phyloP scores from a whole-genome alignment of 2,797 vertebrate genomes.

The Aldrovandia affinis region DNA sequence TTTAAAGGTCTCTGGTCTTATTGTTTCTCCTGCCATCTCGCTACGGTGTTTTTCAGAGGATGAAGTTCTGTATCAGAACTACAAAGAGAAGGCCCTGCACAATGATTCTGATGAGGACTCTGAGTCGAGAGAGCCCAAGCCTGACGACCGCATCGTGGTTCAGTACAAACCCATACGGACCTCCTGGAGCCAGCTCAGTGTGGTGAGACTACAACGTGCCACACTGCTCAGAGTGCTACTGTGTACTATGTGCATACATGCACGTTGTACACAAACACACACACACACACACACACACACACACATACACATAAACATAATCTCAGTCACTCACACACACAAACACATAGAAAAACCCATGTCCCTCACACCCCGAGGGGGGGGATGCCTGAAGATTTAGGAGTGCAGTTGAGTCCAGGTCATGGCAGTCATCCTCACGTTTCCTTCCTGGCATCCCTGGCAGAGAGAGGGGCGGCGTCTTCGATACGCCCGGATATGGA shows the following conservation, averaged over 20 bases:
- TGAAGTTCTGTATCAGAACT: conserved; percentile 94
- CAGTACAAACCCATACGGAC: conserved; percentile 85
- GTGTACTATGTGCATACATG: not conserved
- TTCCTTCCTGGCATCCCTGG: conserved; percentile 46
- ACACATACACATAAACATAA: conserved; percentile 7
- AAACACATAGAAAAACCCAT: not conserved
- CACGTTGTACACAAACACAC: conserved; percentile 36
- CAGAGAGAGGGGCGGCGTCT: conserved; percentile 22
- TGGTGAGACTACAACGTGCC: conserved; percentile 72
- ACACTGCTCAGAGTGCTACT: too few species aligned
- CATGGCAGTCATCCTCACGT: conserved; percentile 46
- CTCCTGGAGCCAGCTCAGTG: conserved; percentile 92
- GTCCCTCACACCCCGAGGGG: conserved; percentile 14
- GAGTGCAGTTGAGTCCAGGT: conserved; percentile 66
- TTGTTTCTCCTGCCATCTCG: not conserved
- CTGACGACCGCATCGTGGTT: conserved; percentile 81
- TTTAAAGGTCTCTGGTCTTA: not conserved
- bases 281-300: conserved; percentile 23
- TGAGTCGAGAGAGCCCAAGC: conserved; percentile 77
- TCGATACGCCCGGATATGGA: not conserved
- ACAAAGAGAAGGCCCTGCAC: conserved; percentile 94
- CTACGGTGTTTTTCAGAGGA: conserved; percentile 77
- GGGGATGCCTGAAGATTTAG: conserved; percentile 62
- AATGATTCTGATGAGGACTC: conserved; percentile 93
- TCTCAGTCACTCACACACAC: not conserved